Percentiles rank a stretch among this genome's conserved stretches.
These are phyloP conservation scores for Kuschelorhynchus macadamiae DNA, from an alignment of 2,888 invertebrate species.

Conservation along the genomic window DNA sequence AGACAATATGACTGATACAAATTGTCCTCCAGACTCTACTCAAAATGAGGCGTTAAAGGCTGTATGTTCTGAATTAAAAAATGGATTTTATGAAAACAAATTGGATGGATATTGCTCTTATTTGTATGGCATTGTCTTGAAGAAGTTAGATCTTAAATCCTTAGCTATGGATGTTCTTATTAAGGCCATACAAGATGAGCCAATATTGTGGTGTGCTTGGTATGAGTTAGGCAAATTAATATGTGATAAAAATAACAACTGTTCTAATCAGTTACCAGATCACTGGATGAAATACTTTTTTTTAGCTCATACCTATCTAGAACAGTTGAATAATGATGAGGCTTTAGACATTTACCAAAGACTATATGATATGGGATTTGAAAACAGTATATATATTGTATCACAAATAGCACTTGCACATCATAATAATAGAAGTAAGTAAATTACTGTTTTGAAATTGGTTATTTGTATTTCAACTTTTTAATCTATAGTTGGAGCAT, in stretches of 20 bases:
- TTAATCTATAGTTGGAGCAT: no score
- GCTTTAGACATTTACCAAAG: slow-evolving; percentile 87
- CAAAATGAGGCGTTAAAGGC: slow-evolving; percentile 72
- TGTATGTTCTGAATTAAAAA: slow-evolving; percentile 73
- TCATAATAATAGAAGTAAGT: slow-evolving; percentile 89
- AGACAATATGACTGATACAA: slow-evolving; percentile 79
- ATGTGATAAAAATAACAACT: slow-evolving; percentile 77
- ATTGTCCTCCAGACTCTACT: slow-evolving; percentile 74
- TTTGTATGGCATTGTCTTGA: slow-evolving; percentile 91
- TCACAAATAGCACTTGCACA: slow-evolving; percentile 94
- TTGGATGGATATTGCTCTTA: slow-evolving; percentile 92
- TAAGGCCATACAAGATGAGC: slow-evolving; percentile 83
- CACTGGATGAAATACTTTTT: slow-evolving; percentile 98
- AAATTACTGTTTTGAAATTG: neutral
- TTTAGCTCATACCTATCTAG: slow-evolving; percentile 89
- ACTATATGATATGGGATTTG: slow-evolving; percentile 84
- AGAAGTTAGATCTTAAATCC: slow-evolving; percentile 85
- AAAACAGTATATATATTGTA: slow-evolving; percentile 88
- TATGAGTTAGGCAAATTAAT: slow-evolving; percentile 90
- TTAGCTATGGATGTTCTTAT: slow-evolving; percentile 86
- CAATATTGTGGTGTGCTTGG: slow-evolving; percentile 97
- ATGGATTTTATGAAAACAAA: slow-evolving; percentile 73
- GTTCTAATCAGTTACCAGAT: slow-evolving; percentile 78
- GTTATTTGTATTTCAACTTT: neutral
- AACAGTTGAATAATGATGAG: slow-evolving; percentile 91